A percentile compares a stretch with the other conserved stretches of the same genome.
These are phyloP conservation scores for Homarus gammarus DNA, from an alignment of 2,888 invertebrate genomes.

Conservation along the genomic window DNA sequence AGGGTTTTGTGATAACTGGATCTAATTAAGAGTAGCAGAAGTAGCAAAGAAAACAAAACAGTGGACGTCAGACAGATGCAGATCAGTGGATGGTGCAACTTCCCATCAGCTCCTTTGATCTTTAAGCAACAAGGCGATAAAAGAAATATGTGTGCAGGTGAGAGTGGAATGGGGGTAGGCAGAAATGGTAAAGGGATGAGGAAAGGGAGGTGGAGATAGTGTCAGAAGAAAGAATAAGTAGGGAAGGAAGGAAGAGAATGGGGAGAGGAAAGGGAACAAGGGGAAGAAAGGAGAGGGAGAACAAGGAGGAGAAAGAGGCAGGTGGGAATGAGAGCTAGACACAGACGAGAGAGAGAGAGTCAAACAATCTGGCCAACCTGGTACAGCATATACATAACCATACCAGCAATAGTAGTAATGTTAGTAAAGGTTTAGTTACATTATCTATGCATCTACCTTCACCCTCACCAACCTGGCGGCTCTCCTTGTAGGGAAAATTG, in stretches of 20 bases:
- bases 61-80: no score
- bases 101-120: no score
- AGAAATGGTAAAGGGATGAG: not conserved
- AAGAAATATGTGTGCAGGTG: no score
- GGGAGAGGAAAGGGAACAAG: not conserved
- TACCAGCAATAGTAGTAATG: not conserved
- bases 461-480: constrained; percentile 24
- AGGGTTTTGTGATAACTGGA: no score
- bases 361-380: not conserved
- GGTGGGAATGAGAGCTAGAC: not conserved
- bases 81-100: no score
- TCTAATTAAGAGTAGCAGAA: no score
- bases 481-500: not conserved
- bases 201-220: not conserved
- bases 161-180: not conserved
- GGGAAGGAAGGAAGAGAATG: not conserved
- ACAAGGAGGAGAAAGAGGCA: not conserved
- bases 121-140: no score
- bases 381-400: not conserved
- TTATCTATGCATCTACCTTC: not conserved
- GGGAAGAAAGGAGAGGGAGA: not conserved
- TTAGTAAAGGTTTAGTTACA: constrained; percentile 12
- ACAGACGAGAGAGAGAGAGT: not conserved
- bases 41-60: no score
- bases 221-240: not conserved